Conservation (phyloP, 2,888 invertebrate species). For the Resseliella maxima region DNA sequence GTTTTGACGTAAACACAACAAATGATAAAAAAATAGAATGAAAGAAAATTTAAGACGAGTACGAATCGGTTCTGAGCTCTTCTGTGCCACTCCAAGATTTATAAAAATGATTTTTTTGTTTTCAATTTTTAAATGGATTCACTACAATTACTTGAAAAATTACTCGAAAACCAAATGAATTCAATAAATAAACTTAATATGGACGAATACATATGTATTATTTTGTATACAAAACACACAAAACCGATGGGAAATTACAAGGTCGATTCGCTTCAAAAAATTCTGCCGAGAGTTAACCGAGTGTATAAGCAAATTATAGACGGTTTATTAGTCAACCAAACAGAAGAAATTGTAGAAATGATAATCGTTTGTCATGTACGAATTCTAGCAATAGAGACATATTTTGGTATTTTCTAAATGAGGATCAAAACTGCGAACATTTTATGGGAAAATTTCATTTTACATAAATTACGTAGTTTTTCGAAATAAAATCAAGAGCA, state of each 20-base stretch:
- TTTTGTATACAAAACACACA: not conserved
- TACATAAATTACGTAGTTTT: slow-evolving; percentile 13
- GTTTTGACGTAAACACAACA: slow-evolving; percentile 26
- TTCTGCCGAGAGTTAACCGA: slow-evolving; percentile 39
- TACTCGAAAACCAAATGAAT: slow-evolving; percentile 13
- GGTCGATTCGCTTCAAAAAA: slow-evolving; percentile 16
- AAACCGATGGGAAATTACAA: slow-evolving; percentile 12
- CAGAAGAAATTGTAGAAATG: slow-evolving; percentile 4
- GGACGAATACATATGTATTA: not conserved
- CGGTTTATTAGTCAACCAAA: slow-evolving; percentile 47
- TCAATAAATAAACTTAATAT: not conserved
- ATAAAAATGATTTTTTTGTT: no score
- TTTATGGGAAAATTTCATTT: not conserved
- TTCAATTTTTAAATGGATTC: not conserved
- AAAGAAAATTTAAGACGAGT: no score
- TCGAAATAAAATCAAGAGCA: not conserved
- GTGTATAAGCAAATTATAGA: slow-evolving; percentile 36
- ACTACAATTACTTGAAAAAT: not conserved
- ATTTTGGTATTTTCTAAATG: not conserved
- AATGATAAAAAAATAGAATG: not conserved
- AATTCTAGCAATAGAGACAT: not conserved
- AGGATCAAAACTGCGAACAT: no score
- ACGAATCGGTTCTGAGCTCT: no score
- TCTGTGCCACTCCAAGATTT: no score
- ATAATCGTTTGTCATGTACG: not conserved